Base-by-base conservation (phyloP, 2,888 invertebrate genomes). In the Orthosia cruda region DNA sequence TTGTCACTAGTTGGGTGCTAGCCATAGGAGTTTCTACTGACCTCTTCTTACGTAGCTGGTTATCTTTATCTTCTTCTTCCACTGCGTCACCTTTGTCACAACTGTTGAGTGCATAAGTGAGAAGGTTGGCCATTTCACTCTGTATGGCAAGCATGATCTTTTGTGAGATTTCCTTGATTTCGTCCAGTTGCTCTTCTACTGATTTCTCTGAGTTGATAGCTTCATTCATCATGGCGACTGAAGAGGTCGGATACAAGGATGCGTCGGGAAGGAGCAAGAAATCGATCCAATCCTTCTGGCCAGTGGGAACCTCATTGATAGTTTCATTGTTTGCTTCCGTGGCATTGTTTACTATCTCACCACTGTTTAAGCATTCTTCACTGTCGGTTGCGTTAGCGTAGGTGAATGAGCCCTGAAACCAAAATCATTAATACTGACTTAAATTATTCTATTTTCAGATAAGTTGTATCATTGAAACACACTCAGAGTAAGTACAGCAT, bases 1-100 rank as follows among this genome's bases (percentile, higher is more conserved):
- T 92, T 90, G 93, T 94, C 0, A 96, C 92, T 16, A 96, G 72
- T 49, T 94, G 89, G 3, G 95, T 92, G 84, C 95, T 95, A 49
- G 94, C 96, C 91, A 95, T 92, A 3, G 96, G 95, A 23, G 93
- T 89, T 83, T 96, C 96, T 1, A 83, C 57, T 9, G 96, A 96
- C 82, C 96, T 91, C 76, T 89, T 95, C 64, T 89, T 92, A 71
- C 95, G 94, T 18, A 87, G 57, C 11, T 83, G 87, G 50, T 92
- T 92, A 4, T 92, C 93, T 49, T 89, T 92, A 40, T 89, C 85
- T 2, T 72, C 59, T 3, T 72, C 57, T 3, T 87, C 89, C 73
- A 91, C 76, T 13, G 89, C 90, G 52, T 87, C 86, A 4, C 89
- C 89, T 64, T 92, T 92, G n/a, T 92, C 91, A 1, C 70, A 80